Evolutionary conservation across 2,888 invertebrate species (phyloP), one percentile per base, ranked within the genome.

Genomic region (Pachliopta kotzebuea): DNA sequence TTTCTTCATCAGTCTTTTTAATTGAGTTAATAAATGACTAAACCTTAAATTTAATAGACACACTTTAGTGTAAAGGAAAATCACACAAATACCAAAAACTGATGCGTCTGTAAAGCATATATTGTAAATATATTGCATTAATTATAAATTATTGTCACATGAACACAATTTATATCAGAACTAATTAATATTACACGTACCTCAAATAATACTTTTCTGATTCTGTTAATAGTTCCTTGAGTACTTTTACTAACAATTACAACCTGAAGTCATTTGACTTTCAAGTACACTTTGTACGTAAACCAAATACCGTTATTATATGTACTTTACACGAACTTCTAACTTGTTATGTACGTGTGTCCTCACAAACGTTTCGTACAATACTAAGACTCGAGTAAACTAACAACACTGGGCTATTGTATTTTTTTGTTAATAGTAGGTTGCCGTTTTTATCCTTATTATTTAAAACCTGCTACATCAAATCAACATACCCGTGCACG

Each of bases 311-410:
- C 45, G 45, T 52, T 52, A 52, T 52, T 7, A 8, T 11, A 18
- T 45, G 50, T 21, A 21, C 20, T 52, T 52, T 23, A 14, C n/a
- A 17, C 11, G 2, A 21, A 52, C n/a, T 52, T 21, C 50, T 52
- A 52, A 21, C 50, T 52, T 21, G 20, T 52, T 52, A 18, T 49
- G 23, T n/a, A 45, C 57, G 57, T 26, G 24, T 26, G 49, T 24
- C 18, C 49, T n/a, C 57, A 23, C 45, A 21, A 57, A 24, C 57
- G 45, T n/a, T 57, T 57, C 26, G 18, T 21, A 45, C 24, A 49
- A 18, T 21, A 57, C 57, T 57, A 49, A 57, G 26, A 57, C 17
- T 14, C n/a, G 24, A n/a, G 57, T 49, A 49, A n/a, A 57, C 57
- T 57, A 57, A 57, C 57, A 49, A 26, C n/a, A 11, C 21, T 9